Conservation (phyloP, 2,113 vertebrate species). For the Eupsittula cactorum region DNA sequence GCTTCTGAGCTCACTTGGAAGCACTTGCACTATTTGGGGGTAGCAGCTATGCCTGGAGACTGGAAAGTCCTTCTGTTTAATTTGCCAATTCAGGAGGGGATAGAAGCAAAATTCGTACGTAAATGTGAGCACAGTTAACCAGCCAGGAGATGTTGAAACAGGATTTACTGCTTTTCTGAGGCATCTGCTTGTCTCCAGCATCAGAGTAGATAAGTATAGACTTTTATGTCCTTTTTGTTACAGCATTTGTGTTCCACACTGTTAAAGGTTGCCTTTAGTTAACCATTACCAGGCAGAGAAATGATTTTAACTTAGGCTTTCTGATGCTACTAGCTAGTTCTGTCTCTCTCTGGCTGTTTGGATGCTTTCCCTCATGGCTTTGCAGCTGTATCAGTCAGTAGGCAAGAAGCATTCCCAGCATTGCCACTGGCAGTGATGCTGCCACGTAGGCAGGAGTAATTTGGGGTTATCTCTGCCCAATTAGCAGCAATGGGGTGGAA, state of each 20-base stretch:
- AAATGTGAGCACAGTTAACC: background rate
- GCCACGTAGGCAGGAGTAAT: background rate
- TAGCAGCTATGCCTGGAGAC: background rate
- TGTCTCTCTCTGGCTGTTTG: background rate
- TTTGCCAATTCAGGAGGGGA: background rate
- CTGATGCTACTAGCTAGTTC: background rate
- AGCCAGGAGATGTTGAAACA: background rate
- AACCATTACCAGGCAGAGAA: background rate
- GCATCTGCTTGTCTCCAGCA: background rate
- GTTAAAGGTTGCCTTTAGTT: background rate
- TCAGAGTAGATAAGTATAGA: background rate
- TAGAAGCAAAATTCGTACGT: background rate
- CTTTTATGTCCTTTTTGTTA: background rate
- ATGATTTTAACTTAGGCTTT: background rate
- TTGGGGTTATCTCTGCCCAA: background rate
- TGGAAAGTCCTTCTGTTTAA: background rate
- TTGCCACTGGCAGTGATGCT: background rate
- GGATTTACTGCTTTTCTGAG: background rate
- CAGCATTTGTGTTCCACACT: background rate
- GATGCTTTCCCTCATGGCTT: background rate
- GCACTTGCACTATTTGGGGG: background rate
- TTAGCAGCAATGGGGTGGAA: background rate
- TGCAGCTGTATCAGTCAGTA: background rate
- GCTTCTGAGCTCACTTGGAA: background rate
- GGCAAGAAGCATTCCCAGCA: background rate